Base-by-base conservation (phyloP, 1,140 invertebrate genomes). In the Battus philenor region DNA sequence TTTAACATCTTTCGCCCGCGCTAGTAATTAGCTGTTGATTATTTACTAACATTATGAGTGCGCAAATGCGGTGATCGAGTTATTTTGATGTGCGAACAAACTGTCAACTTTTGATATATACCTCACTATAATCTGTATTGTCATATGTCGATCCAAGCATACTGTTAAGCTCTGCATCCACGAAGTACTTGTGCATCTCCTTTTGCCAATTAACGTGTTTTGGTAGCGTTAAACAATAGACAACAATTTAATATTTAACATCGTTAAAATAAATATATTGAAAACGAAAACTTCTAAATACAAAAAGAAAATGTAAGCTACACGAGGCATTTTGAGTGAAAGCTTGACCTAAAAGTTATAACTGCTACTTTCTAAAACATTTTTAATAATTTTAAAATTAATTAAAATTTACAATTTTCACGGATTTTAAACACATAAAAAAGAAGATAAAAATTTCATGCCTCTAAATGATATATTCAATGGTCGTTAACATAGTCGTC, bases 171-270 rank as follows among this genome's bases (percentile, higher is more conserved):
- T 91, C 90, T 58, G 90, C 90, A 68, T 91, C 90, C 88, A 91
- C 88, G 87, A 90, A 91, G 88, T 91, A 91, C 72, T 89, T 89
- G 86, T 90, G 89, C 90, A 91, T 91, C 87, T 88, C 88, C 90
- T 91, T 89, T 85, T 87, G 75, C 70, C 76, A 79, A 80, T 80
- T 75, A 70, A 65, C 67, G 66, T 76, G 69, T 71, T 68, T 68
- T 59, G 80, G 65, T 81, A 70, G 80, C 80, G 71, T 84, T 80
- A 70, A 82, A 79, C 47, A 67, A 66, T 52, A 60, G 44, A 64
- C 60, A 63, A 56, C 43, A 66, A 64, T 57, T 52, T 46, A 49
- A 55, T 50, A 54, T 41, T 54, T 22, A 22, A 59, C 47, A 51
- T 51, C 33, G 53, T 50, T 53, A 10, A 54, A 50, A 45, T 48